A percentile compares a stretch with the other conserved stretches of the same genome.
phyloP scores from a whole-genome alignment of 2,797 vertebrate genomes.

The Natrix natrix region DNA sequence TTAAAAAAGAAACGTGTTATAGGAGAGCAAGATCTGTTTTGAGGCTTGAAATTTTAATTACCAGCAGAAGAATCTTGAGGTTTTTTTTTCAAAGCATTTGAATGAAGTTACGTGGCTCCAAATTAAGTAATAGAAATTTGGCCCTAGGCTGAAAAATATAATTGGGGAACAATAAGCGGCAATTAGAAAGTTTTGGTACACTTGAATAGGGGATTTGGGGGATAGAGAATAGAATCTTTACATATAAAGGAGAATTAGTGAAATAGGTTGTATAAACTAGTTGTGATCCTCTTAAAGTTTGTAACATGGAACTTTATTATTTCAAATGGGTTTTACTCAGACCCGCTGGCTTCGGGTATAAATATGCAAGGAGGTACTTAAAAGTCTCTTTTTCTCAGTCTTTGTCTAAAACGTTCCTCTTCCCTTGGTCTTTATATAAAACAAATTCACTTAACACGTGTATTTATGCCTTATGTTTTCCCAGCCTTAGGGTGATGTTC shows the following conservation, averaged over 20 bases:
- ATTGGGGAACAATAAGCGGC: constrained; percentile 11
- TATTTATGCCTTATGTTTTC: background rate
- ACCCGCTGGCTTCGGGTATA: background rate
- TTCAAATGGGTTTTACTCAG: background rate
- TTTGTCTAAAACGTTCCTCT: background rate
- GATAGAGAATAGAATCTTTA: constrained; percentile 22
- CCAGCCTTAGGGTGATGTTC: constrained; percentile 15
- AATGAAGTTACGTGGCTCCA: constrained; percentile 15
- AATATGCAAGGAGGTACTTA: background rate
- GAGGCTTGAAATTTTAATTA: background rate
- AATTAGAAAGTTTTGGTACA: background rate
- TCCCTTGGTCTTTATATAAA: background rate
- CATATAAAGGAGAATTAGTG: constrained; percentile 2
- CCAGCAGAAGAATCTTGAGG: background rate
- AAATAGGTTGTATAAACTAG: constrained; percentile 2
- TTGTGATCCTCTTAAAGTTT: constrained; percentile 32
- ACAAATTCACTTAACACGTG: constrained; percentile 8
- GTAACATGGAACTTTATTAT: constrained; percentile 14
- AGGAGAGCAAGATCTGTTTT: background rate
- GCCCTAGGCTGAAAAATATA: constrained; percentile 32
- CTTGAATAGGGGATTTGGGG: background rate
- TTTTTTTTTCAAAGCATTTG: background rate
- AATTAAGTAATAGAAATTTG: constrained; percentile 25
- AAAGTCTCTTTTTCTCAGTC: background rate
- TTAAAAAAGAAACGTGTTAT: background rate